Evolutionary conservation across 2,797 vertebrate genomes (phyloP).

Genomic region (Cynodonichthys magdalenae): DNA sequence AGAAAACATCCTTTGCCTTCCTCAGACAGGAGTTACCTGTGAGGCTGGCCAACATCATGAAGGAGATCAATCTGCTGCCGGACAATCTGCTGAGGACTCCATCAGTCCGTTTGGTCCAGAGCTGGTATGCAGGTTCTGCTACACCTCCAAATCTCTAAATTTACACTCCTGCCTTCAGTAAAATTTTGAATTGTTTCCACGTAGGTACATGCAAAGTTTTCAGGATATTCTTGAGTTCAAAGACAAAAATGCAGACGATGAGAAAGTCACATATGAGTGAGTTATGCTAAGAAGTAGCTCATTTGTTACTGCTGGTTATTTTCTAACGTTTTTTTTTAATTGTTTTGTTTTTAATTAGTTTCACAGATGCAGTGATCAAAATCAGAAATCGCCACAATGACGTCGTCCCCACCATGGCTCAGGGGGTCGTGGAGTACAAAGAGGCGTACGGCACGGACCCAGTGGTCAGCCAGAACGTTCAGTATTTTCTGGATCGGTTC

Average conservation of each 20-base stretch:
- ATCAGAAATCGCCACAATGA: conserved; percentile 97
- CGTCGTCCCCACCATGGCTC: conserved; percentile 98
- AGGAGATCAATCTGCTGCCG: conserved; percentile 94
- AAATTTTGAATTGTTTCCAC: neutral
- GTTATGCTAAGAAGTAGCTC: conserved; percentile 24
- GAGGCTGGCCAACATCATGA: conserved; percentile 95
- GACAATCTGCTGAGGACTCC: conserved; percentile 93
- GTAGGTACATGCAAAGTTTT: conserved; percentile 96
- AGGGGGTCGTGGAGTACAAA: conserved; percentile 96
- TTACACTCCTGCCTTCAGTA: neutral
- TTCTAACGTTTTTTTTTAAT: accelerated
- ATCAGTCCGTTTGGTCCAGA: conserved; percentile 92
- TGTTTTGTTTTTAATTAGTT: conserved; percentile 72
- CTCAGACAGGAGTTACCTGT: conserved; percentile 93
- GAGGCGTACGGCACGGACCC: conserved; percentile 93
- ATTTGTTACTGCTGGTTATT: neutral
- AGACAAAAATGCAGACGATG: conserved; percentile 88
- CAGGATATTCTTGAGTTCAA: conserved; percentile 95
- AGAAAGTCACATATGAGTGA: conserved; percentile 87
- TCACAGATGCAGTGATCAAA: conserved; percentile 95
- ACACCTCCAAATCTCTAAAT: neutral
- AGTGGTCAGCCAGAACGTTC: conserved; percentile 94
- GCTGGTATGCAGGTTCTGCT: conserved; percentile 84
- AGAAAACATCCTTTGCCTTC: conserved; percentile 95
- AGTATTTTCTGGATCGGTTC: conserved; percentile 98